Evolutionary conservation across 2,888 invertebrate species (phyloP).

Genomic region (Acleris holmiana): DNA sequence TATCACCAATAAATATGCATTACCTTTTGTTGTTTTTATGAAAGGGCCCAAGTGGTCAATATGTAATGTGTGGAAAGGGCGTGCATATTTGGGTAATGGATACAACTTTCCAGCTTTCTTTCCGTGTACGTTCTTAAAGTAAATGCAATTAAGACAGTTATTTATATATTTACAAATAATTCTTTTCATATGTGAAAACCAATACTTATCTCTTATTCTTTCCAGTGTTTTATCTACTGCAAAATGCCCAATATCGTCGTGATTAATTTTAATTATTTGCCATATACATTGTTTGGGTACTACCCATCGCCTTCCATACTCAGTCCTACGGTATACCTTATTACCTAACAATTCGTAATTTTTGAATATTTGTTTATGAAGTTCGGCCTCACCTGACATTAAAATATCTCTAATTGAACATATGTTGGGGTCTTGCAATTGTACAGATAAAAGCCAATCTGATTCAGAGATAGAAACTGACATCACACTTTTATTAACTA

Average conservation of each 20-base stretch:
- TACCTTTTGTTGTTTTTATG: constrained; percentile 29
- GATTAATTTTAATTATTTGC: constrained; percentile 19
- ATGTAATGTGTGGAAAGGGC: constrained; percentile 42
- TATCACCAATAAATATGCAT: constrained; percentile 43
- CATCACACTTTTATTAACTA: constrained; percentile 2
- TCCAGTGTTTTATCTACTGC: constrained; percentile 26
- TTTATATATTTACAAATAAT: constrained; percentile 16
- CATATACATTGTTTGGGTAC: constrained; percentile 27
- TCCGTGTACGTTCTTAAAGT: constrained; percentile 43
- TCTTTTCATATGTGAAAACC: constrained; percentile 23
- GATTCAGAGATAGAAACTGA: constrained; percentile 4
- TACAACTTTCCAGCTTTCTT: constrained; percentile 6
- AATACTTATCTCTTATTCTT: constrained; percentile 14
- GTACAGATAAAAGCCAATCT: constrained; percentile 21
- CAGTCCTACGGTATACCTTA: constrained; percentile 25
- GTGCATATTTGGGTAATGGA: constrained; percentile 24
- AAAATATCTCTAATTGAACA: constrained; percentile 17
- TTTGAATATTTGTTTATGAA: constrained; percentile 17
- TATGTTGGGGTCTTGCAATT: constrained; percentile 11
- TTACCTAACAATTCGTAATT: constrained; percentile 22
- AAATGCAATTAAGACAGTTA: constrained; percentile 40
- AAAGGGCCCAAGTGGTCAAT: constrained; percentile 27
- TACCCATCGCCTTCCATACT: constrained; percentile 26
- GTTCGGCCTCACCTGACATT: constrained; percentile 24
- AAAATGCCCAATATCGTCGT: constrained; percentile 32